Evolutionary conservation across 2,797 vertebrate genomes (phyloP).

Genomic region (Perodicticus potto): DNA sequence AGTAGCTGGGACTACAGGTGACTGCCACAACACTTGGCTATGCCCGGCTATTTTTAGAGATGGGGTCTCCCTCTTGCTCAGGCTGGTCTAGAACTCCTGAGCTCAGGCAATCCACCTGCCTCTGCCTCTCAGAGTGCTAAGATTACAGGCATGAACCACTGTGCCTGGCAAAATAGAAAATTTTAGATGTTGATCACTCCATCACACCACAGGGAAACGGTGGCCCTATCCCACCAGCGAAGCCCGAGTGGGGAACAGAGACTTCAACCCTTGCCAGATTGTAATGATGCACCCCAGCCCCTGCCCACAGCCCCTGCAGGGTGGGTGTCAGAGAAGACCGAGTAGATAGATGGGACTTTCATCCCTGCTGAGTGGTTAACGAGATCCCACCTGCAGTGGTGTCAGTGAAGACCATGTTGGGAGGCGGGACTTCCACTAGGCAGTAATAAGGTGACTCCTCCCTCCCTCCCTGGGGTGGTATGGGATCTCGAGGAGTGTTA

Average conservation of each 20-base stretch:
- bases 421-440: neutral
- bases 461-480: neutral
- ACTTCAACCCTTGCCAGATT: neutral
- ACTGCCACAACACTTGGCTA: no score
- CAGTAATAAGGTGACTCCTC: neutral
- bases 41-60: no score
- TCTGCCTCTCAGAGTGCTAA: no score
- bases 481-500: neutral
- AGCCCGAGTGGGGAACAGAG: neutral
- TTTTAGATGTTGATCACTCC: neutral
- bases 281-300: neutral
- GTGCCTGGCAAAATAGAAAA: neutral
- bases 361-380: neutral
- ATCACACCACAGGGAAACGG: neutral
- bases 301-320: neutral
- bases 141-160: no score
- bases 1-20: no score
- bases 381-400: neutral
- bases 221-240: neutral
- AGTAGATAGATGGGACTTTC: neutral
- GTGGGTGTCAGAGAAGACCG: neutral
- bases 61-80: no score
- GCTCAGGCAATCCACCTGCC: no score
- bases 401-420: neutral
- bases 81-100: no score